These are phyloP conservation scores for Mactromeris polynyma DNA, from an alignment of 2,888 invertebrate genomes.

Conservation along the genomic window DNA sequence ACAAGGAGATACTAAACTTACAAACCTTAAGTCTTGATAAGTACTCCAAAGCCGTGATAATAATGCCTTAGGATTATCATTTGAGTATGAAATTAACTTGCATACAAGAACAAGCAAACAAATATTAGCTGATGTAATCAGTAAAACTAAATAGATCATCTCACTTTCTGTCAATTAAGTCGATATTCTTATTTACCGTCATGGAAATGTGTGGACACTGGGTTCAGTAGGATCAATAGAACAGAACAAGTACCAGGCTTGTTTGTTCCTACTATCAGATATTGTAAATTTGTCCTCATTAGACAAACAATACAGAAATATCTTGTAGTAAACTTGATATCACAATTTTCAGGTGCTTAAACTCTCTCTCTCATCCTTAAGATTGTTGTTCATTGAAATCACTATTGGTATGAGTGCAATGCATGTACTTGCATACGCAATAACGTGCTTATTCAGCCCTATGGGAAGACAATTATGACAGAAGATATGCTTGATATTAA, in stretches of 20 bases:
- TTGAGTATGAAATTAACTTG: background rate
- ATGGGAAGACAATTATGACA: too few species aligned
- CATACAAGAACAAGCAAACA: background rate
- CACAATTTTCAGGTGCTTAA: too few species aligned
- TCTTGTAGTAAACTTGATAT: background rate
- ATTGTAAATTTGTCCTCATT: background rate
- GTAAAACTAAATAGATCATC: slow-evolving; percentile 31
- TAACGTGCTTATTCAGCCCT: too few species aligned
- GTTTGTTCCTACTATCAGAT: background rate
- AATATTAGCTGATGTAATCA: slow-evolving; percentile 17
- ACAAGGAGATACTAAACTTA: background rate
- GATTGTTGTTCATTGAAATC: too few species aligned
- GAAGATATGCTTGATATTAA: too few species aligned
- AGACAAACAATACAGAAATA: background rate
- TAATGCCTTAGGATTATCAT: background rate
- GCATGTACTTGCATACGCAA: too few species aligned
- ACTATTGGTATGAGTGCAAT: too few species aligned
- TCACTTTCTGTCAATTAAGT: slow-evolving; percentile 33
- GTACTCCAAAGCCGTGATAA: background rate
- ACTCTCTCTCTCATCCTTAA: too few species aligned
- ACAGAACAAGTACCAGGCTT: background rate
- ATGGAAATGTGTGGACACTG: slow-evolving; percentile 18
- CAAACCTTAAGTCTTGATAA: background rate
- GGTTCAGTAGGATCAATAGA: background rate
- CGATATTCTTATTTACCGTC: slow-evolving; percentile 34